Evolutionary conservation across 1,140 invertebrate species (phyloP).

Genomic region (Homalodisca vitripennis): DNA sequence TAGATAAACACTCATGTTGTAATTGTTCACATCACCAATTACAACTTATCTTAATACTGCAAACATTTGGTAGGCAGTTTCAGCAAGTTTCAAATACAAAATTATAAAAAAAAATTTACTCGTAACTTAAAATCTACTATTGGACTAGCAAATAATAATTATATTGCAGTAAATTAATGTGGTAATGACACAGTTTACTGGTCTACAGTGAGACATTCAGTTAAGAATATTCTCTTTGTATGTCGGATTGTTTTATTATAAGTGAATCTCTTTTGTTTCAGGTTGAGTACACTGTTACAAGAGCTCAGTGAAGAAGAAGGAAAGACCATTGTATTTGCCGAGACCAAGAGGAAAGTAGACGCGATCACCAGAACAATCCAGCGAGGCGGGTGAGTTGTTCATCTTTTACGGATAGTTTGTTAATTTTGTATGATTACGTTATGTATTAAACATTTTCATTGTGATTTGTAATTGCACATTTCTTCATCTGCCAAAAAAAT

Average conservation of each 20-base stretch:
- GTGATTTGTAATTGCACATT: background rate
- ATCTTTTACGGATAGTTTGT: conserved; percentile 19
- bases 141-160: too few relatives aligned
- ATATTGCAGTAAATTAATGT: too few relatives aligned
- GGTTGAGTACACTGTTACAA: conserved; percentile 32
- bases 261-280: conserved; percentile 23
- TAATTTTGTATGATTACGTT: background rate
- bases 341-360: conserved; percentile 97
- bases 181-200: too few relatives aligned
- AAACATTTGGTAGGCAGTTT: too few relatives aligned
- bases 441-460: background rate
- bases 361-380: conserved; percentile 84
- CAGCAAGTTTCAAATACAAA: too few relatives aligned
- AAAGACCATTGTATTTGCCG: conserved; percentile 89
- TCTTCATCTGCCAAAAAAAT: background rate
- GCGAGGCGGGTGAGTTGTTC: conserved; percentile 33
- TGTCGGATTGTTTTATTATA: background rate
- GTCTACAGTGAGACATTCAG: too few relatives aligned
- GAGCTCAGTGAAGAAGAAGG: conserved; percentile 35
- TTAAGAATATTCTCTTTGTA: too few relatives aligned
- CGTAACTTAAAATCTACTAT: too few relatives aligned
- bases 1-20: too few relatives aligned
- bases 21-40: too few relatives aligned
- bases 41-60: too few relatives aligned
- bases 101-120: too few relatives aligned